A percentile compares a stretch with the other conserved stretches of the same genome.
These are phyloP conservation scores for Microcaecilia unicolor DNA, from an alignment of 2,797 vertebrate genomes.

Conservation along the genomic window DNA sequence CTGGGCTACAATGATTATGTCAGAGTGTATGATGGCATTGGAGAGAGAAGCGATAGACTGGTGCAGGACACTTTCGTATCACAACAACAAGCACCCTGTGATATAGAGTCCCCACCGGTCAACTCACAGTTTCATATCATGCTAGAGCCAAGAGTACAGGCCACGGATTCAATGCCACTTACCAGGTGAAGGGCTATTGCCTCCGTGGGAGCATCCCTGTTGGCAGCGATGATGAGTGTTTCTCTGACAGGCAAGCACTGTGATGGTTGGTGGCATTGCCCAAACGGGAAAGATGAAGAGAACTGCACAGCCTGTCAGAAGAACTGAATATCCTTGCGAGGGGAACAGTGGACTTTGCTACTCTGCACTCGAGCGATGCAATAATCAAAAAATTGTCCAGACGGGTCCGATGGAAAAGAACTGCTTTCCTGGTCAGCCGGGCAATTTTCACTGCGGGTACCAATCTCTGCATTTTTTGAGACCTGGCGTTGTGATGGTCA, in stretches of 20 bases:
- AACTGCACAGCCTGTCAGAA: conserved; percentile 73
- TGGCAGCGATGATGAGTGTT: conserved; percentile 86
- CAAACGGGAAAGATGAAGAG: conserved; percentile 85
- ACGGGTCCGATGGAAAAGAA: conserved; percentile 92
- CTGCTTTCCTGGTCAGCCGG: conserved; percentile 90
- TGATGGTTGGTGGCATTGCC: conserved; percentile 95
- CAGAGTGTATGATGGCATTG: conserved; percentile 81
- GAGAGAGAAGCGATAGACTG: conserved; percentile 69
- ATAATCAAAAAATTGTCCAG: conserved; percentile 90
- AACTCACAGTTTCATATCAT: conserved; percentile 80
- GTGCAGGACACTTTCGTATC: conserved; percentile 78
- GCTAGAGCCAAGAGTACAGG: conserved; percentile 76
- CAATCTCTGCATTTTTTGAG: conserved; percentile 93
- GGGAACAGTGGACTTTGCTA: conserved; percentile 77
- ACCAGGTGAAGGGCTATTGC: conserved; percentile 96
- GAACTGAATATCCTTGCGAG: conserved; percentile 83
- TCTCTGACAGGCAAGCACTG: conserved; percentile 80
- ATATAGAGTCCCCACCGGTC: conserved; percentile 85
- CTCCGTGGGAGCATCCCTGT: conserved; percentile 83
- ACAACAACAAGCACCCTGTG: conserved; percentile 76
- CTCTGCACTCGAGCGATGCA: conserved; percentile 76
- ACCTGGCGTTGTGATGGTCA: conserved; percentile 95
- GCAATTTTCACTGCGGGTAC: conserved; percentile 94
- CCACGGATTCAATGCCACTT: conserved; percentile 91
- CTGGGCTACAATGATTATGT: conserved; percentile 78